Conservation (phyloP, 1,140 invertebrate genomes). For the Myzus persicae region DNA sequence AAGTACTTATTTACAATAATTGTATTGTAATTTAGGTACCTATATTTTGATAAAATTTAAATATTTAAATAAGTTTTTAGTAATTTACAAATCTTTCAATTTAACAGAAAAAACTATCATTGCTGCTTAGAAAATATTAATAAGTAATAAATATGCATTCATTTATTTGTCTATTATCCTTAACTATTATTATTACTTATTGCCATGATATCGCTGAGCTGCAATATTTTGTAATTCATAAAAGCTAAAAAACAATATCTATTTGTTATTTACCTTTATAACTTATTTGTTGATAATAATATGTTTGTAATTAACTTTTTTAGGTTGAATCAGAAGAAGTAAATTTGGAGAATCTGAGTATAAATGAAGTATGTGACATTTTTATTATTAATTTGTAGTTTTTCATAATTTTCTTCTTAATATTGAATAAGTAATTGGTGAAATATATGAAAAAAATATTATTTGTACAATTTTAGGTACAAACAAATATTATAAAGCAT, state of each 20-base stretch:
- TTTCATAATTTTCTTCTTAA: not conserved
- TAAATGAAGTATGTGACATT: slow-evolving; percentile 24
- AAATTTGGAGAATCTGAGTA: slow-evolving; percentile 29
- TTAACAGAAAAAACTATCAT: too few relatives aligned
- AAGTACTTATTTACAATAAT: too few relatives aligned
- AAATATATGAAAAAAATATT: not conserved
- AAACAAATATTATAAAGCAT: slow-evolving; percentile 48
- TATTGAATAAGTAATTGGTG: not conserved
- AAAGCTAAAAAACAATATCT: too few relatives aligned
- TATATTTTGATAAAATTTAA: too few relatives aligned
- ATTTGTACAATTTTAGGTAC: not conserved
- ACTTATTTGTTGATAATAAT: not conserved
- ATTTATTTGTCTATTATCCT: too few relatives aligned
- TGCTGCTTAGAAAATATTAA: too few relatives aligned
- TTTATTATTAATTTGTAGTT: not conserved
- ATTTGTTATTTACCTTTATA: not conserved
- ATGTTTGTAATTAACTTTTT: not conserved
- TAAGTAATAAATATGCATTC: too few relatives aligned
- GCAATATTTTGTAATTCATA: too few relatives aligned
- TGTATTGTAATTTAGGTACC: not conserved
- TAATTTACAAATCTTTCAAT: too few relatives aligned
- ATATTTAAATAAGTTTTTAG: too few relatives aligned
- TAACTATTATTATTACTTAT: too few relatives aligned
- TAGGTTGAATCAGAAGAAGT: not conserved
- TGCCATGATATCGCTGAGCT: too few relatives aligned